phyloP scores from a whole-genome alignment of 2,888 invertebrate genomes.

The Calameuta filiformis region DNA sequence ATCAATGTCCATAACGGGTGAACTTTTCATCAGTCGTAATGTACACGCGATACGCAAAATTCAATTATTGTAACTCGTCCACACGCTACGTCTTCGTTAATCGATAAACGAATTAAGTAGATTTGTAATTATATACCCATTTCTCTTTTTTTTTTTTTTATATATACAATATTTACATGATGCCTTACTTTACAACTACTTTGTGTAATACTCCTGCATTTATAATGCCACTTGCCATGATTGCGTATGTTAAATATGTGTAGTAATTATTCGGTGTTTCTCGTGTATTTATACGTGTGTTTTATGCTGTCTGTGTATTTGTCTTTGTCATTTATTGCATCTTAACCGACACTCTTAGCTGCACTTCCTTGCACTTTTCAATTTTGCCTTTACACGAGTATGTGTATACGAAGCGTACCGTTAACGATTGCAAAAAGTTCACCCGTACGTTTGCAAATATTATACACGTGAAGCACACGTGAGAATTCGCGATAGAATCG shows the following conservation, averaged over 20 bases:
- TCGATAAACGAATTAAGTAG: not conserved
- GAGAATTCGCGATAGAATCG: not conserved
- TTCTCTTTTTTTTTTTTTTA: not conserved
- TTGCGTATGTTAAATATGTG: not conserved
- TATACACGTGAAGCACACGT: not conserved
- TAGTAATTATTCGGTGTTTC: not conserved
- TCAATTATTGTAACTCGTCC: not conserved
- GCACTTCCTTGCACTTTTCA: not conserved
- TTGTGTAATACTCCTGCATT: slow-evolving; percentile 14
- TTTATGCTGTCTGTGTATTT: not conserved
- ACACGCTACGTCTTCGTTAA: not conserved
- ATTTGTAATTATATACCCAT: not conserved
- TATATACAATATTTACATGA: slow-evolving; percentile 38
- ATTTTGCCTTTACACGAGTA: not conserved
- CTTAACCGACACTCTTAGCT: slow-evolving; percentile 23
- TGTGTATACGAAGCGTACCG: not conserved
- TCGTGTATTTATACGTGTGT: not conserved
- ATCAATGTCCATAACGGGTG: not conserved
- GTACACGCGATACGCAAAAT: not conserved
- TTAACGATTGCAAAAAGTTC: not conserved
- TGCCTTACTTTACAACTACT: slow-evolving; percentile 4
- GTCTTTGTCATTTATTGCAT: slow-evolving; percentile 44
- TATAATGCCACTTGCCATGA: slow-evolving; percentile 44
- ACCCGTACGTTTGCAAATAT: not conserved
- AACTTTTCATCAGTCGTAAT: not conserved